Evolutionary conservation across 2,797 vertebrate genomes (phyloP).

Genomic region (Enteromius trimaculatus): DNA sequence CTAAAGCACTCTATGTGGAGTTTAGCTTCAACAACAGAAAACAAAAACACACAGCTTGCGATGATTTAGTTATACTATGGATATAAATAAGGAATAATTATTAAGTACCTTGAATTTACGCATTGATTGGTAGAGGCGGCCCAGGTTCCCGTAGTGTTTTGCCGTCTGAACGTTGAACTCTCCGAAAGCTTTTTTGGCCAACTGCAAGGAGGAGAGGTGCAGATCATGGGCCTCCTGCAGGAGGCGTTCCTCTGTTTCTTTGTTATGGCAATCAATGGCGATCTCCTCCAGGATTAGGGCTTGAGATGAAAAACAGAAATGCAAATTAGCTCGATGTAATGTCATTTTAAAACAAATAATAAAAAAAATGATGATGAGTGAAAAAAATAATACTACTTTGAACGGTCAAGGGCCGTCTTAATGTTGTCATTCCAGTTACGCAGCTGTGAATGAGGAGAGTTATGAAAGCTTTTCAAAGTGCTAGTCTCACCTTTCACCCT

Average conservation of each 20-base stretch:
- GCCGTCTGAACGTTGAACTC: slow-evolving; percentile 99
- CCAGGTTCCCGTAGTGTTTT: slow-evolving; percentile 98
- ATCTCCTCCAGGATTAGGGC: slow-evolving; percentile 98
- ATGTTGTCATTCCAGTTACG: slow-evolving; percentile 5
- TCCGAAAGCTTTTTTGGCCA: slow-evolving; percentile 98
- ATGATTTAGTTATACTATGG: not conserved
- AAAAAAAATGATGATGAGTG: not conserved
- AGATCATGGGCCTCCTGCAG: slow-evolving; percentile 98
- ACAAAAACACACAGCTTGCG: slow-evolving; percentile 1
- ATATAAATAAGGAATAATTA: not conserved
- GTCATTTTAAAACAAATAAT: not conserved
- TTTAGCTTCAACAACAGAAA: slow-evolving; percentile 12
- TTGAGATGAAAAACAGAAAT: slow-evolving; percentile 59
- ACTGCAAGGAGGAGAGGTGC: slow-evolving; percentile 94
- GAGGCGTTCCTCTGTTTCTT: slow-evolving; percentile 96
- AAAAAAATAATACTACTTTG: not conserved
- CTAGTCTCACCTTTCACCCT: slow-evolving; percentile 92
- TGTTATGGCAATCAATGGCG: slow-evolving; percentile 99
- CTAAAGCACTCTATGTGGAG: not conserved
- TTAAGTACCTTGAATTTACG: slow-evolving; percentile 94
- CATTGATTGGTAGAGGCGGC: slow-evolving; percentile 98
- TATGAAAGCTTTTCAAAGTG: slow-evolving; percentile 16
- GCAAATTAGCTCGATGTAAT: not conserved
- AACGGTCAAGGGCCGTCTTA: not conserved
- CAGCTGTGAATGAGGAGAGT: slow-evolving; percentile 40